Base-by-base conservation (phyloP, 2,888 invertebrate genomes). In the Liodrosophila aerea region DNA sequence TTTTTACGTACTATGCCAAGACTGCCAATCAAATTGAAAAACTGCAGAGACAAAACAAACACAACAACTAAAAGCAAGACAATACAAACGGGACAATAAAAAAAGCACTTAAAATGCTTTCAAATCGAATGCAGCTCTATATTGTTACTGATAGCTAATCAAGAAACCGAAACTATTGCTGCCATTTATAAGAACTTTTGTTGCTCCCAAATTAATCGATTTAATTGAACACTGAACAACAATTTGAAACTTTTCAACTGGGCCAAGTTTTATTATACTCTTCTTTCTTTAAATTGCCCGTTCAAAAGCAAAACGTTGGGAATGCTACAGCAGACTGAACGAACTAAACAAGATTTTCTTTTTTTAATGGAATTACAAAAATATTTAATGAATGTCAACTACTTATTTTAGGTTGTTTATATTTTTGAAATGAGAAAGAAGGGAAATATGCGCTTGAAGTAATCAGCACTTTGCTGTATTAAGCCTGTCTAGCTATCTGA, bases 161-260 rank as follows among this genome's bases (percentile, higher is more conserved):
- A 70, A 65, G 58, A 54, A 52, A 59, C 46, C 43, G 52, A 57
- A 70, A 37, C 53, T 22, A 22, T 22, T 41, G 41, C 58, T 63
- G 46, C 52, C 45, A 71, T 77, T 70, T 56, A 61, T 66, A 57
- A 29, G 34, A 59, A 54, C 34, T 66, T 13, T 66, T 66, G 54
- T 56, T 52, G 51, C 12, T 31, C 46, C 61, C 47, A 68, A 84
- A 76, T 84, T 81, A 81, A 81, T 85, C 86, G 84, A 84, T 81
- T 81, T 84, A 81, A 81, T 85, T 84, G 67, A 76, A 83, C 61
- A 56, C 46, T 58, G 56, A 22, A 51, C 41, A 64, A 34, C 27
- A 52, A 49, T 47, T 34, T 9, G 9, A 65, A 70, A 67, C 52
- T 50, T 80, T 54, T 29, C 29, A 5, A 59, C 43, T 30, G 33